Base-by-base conservation (phyloP, 2,113 vertebrate species). In the Grammomys surdaster region DNA sequence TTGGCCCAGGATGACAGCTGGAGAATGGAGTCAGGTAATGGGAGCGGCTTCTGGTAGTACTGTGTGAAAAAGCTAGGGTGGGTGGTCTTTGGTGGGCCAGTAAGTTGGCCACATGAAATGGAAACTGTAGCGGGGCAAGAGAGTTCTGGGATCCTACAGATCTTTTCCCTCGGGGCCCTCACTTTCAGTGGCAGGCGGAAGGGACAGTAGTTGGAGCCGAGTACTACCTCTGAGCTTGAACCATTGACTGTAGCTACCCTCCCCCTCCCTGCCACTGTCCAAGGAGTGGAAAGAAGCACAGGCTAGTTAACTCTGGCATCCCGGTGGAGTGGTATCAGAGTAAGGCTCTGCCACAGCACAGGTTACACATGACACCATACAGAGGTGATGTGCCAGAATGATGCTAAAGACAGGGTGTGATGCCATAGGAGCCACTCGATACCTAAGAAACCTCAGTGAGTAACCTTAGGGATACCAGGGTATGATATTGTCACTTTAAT, bases 1-100 rank as follows among this genome's bases (percentile, higher is more conserved):
- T 94, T 96, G 97, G 96, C 97, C 96, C 98, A 98, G 93, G 98
- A 98, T 98, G 98, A 98, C 97, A 97, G 97, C 98, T 93, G 97
- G 98, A 97, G 98, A 98, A 98, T 98, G 98, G 98, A 98, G 98
- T 97, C 97, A 97, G 97, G 97, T 97, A 97, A 51, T 93, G 95
- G 92, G 82, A 96, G 94, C 95, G 90, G 95, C 95, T 96, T 96
- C 95, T 51, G 51, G 90, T 90, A 92, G 92, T 93, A 92, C 82
- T 60, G 14, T 84, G 88, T 88, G 94, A 28, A 90, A 93, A 60
- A 89, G 65, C 72, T n/a, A 46, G 88, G 92, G 91, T 76, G 95
- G 97, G 94, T 92, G 91, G 81, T 94, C 69, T 48, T 69, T 95
- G 90, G 65, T 91, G 86, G 76, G 60, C 5, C 88, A 48, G 40